Base-by-base conservation (phyloP, 2,797 vertebrate species). In the Coreius guichenoti region DNA sequence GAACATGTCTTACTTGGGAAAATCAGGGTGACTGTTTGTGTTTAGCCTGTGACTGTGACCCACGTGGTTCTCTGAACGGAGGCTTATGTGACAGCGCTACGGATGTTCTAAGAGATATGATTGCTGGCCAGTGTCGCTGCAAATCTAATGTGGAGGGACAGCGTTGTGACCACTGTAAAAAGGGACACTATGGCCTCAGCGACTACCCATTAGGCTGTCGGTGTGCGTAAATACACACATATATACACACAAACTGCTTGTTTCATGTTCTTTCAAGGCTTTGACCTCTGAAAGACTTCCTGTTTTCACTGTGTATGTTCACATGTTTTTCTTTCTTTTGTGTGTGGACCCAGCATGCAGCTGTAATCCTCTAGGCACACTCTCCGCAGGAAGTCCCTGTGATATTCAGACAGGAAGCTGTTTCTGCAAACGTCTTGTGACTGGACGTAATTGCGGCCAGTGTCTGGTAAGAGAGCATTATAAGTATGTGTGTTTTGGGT, bases 121-220 rank as follows among this genome's bases (percentile, higher is more conserved):
- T 99, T 88, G 97, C 98, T 0, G 98, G 98, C 67, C 98, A 99
- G 90, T 99, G 98, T 88, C 97, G 96, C 0, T 99, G 98, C 93
- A 99, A 98, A 92, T 91, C 91, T 33, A 95, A 96, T 0, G 97
- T 98, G 0, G 98, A 99, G 93, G 98, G 98, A 51, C 97, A 97
- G 74, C 96, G 95, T 1, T 99, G 98, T 78, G 97, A 98, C 89
- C 89, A 95, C 90, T 99, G 98, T 93, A 96, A 96, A 89, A 97
- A 96, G 89, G 97, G 97, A 79, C 95, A 97, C 94, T 96, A 96
- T 31, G 97, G 96, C 14, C 92, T 99, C 89, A 97, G 95, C 81
- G 90, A 97, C 72, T 94, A 97, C n/a, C 94, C 96, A 0, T 84
- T 90, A 0, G 98, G 98, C 77, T 99, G 98, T 90, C 94, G 96